phyloP scores from a whole-genome alignment of 1,140 invertebrate genomes.

The Drosophila ambigua region DNA sequence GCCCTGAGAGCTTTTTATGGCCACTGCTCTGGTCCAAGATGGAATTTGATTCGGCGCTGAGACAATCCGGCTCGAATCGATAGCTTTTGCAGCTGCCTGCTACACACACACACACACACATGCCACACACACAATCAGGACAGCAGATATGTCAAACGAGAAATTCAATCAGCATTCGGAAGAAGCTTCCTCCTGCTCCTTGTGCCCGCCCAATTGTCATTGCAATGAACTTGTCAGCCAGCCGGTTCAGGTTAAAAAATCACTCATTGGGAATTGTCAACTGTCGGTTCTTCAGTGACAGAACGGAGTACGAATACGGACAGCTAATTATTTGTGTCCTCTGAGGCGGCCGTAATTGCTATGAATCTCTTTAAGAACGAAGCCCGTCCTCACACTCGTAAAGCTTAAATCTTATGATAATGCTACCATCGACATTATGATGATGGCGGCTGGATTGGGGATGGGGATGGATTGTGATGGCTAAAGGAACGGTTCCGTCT shows the following conservation, averaged over 20 bases:
- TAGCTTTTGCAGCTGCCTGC: conserved; percentile 19
- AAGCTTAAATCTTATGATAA: conserved; percentile 41
- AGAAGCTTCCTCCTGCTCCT: conserved; percentile 9
- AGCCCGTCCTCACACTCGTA: background rate
- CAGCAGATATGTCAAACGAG: conserved; percentile 50
- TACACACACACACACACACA: conserved; percentile 16
- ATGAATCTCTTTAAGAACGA: background rate
- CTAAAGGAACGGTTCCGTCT: conserved; percentile 14
- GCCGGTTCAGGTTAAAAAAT: too few relatives aligned
- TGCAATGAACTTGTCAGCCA: conserved; percentile 59
- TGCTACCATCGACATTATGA: conserved; percentile 43
- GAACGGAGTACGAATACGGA: conserved; percentile 19
- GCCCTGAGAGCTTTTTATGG: conserved; percentile 31
- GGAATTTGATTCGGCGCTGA: background rate
- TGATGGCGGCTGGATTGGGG: conserved; percentile 19
- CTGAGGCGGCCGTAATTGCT: conserved; percentile 34
- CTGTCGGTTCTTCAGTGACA: conserved; percentile 21
- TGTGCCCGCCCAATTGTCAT: conserved; percentile 22
- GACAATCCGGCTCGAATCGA: conserved; percentile 44
- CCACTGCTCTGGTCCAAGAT: conserved; percentile 3
- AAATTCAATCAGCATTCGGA: conserved; percentile 67
- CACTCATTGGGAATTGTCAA: conserved; percentile 7
- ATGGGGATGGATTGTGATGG: background rate
- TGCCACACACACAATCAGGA: conserved; percentile 64
- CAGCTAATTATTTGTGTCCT: conserved; percentile 62